These are phyloP conservation scores for Pangasius mekongensis DNA, from an alignment of 2,797 vertebrate species.

Conservation along the genomic window DNA sequence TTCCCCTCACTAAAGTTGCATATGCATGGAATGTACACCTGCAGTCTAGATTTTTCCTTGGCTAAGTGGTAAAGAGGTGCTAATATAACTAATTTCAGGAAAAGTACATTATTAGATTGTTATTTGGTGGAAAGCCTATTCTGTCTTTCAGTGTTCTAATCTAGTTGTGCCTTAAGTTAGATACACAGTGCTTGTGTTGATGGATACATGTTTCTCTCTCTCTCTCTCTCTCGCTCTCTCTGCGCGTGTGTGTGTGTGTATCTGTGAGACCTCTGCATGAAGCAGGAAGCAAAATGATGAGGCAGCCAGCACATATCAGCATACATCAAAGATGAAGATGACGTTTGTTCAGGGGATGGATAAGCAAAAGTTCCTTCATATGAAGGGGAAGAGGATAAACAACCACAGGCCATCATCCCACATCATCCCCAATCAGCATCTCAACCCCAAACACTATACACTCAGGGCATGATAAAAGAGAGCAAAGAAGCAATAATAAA, in stretches of 20 bases:
- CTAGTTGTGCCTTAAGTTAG: neutral
- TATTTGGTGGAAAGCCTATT: neutral
- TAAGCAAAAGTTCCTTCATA: conserved; percentile 50
- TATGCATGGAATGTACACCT: neutral
- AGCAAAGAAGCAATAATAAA: neutral
- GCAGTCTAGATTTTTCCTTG: too few species aligned
- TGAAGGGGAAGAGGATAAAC: conserved; percentile 38
- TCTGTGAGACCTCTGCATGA: conserved; percentile 13
- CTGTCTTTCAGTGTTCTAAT: neutral
- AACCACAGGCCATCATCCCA: conserved; percentile 46
- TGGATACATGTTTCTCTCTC: neutral
- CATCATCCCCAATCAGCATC: conserved; percentile 57
- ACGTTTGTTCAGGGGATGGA: conserved; percentile 49
- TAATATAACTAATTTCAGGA: neutral
- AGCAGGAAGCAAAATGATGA: conserved; percentile 34
- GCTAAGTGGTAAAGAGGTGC: neutral
- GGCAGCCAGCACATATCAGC: conserved; percentile 59
- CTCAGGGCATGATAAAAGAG: conserved; percentile 26
- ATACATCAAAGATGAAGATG: conserved; percentile 51
- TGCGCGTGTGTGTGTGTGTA: neutral
- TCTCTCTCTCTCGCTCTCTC: too few species aligned
- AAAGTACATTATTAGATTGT: neutral
- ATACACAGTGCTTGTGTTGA: neutral
- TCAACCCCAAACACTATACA: conserved; percentile 14
- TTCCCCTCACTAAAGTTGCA: neutral